Percentiles rank a stretch among this genome's conserved stretches.
Conservation (phyloP, 1,140 invertebrate genomes). For the Drosophila sp. region DNA sequence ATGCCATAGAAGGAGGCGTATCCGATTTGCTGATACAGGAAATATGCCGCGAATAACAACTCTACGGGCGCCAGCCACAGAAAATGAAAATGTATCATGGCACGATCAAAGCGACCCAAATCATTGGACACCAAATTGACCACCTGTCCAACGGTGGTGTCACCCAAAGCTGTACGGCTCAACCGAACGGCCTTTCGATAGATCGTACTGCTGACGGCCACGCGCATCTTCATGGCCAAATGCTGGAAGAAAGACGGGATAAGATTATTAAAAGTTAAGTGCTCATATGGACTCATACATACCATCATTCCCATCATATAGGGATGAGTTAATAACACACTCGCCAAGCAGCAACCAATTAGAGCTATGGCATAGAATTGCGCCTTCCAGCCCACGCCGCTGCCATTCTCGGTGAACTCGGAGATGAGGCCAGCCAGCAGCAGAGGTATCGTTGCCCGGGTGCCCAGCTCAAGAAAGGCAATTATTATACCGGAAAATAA, state of each 20-base stretch:
- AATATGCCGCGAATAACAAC: constrained; percentile 86
- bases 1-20: constrained; percentile 89
- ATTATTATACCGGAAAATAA: constrained; percentile 50
- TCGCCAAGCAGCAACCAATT: constrained; percentile 84
- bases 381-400: constrained; percentile 83
- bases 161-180: constrained; percentile 87
- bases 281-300: background rate
- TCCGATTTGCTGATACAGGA: constrained; percentile 87
- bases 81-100: constrained; percentile 81
- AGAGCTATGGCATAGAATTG: constrained; percentile 86
- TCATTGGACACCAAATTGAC: constrained; percentile 88
- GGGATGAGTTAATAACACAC: constrained; percentile 86
- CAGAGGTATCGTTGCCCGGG: constrained; percentile 84
- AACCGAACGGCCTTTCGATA: constrained; percentile 87
- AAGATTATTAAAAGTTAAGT: no score
- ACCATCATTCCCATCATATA: constrained; percentile 85
- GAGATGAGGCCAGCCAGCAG: constrained; percentile 69
- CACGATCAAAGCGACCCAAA: constrained; percentile 83
- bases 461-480: constrained; percentile 51
- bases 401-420: constrained; percentile 84
- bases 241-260: constrained; percentile 27
- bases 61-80: constrained; percentile 85
- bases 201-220: constrained; percentile 86
- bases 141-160: constrained; percentile 92
- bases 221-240: constrained; percentile 71